Evolutionary conservation across 1,140 invertebrate genomes (phyloP).

Genomic region (Sitodiplosis mosellana): DNA sequence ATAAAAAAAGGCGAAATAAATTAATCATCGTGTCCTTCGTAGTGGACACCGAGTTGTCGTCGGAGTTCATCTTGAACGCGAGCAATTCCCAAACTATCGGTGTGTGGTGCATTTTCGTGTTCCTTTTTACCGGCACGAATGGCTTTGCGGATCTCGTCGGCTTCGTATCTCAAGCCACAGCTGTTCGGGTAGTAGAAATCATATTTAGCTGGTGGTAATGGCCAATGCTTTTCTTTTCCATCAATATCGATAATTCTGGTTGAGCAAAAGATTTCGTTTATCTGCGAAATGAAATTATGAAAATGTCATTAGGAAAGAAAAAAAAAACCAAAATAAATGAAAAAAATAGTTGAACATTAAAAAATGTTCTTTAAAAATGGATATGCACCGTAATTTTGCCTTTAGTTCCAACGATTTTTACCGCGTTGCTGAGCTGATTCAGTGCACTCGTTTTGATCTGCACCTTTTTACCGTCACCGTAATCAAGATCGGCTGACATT

Average conservation of each 20-base stretch:
- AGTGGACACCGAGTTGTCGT: no score
- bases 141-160: constrained; percentile 47
- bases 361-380: no score
- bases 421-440: constrained; percentile 37
- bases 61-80: constrained; percentile 43
- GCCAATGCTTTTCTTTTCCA: constrained; percentile 13
- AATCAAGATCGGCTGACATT: constrained; percentile 40
- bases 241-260: constrained; percentile 19
- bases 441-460: constrained; percentile 34
- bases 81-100: constrained; percentile 39
- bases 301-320: no score
- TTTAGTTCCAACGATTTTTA: constrained; percentile 42
- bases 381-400: constrained; percentile 37
- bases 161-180: constrained; percentile 51
- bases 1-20: no score
- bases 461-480: constrained; percentile 40
- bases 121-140: constrained; percentile 40
- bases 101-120: constrained; percentile 35
- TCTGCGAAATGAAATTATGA: no score
- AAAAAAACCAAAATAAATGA: constrained; percentile 5
- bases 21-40: background rate
- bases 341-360: constrained; percentile 4
- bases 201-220: constrained; percentile 31
- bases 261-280: constrained; percentile 27
- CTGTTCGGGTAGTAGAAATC: constrained; percentile 48